Evolutionary conservation across 2,888 invertebrate species (phyloP).

Genomic region (Scaptomyza cyrtandrae): DNA sequence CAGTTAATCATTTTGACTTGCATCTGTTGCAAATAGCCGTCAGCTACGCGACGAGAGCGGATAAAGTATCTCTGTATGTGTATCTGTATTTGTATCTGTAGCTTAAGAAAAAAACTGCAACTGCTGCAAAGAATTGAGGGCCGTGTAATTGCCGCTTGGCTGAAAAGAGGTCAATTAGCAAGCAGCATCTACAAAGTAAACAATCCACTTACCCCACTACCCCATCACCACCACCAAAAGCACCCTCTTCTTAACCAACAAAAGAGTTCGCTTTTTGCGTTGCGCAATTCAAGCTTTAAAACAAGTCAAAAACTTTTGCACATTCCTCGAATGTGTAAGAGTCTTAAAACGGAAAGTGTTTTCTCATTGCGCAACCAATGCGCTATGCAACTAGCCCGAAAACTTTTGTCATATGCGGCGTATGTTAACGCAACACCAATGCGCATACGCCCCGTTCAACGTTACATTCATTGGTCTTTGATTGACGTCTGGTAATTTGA

Average conservation of each 20-base stretch:
- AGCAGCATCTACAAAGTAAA: slow-evolving; percentile 46
- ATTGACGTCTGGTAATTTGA: slow-evolving; percentile 21
- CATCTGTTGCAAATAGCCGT: slow-evolving; percentile 65
- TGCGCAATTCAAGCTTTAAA: slow-evolving; percentile 6
- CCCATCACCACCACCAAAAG: neutral
- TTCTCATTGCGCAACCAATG: slow-evolving; percentile 39
- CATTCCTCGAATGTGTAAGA: slow-evolving; percentile 34
- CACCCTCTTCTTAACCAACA: slow-evolving; percentile 8
- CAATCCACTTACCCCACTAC: neutral
- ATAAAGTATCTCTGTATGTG: slow-evolving; percentile 40
- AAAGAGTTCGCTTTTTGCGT: slow-evolving; percentile 48
- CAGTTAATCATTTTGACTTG: slow-evolving; percentile 73
- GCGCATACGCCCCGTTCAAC: slow-evolving; percentile 50
- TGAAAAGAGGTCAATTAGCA: slow-evolving; percentile 80
- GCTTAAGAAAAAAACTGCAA: slow-evolving; percentile 32
- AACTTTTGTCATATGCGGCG: slow-evolving; percentile 26
- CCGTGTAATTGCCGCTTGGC: slow-evolving; percentile 77
- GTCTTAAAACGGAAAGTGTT: slow-evolving; percentile 37
- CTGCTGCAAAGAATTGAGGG: slow-evolving; percentile 63
- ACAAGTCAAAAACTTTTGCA: slow-evolving; percentile 33
- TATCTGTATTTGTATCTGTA: slow-evolving; percentile 32
- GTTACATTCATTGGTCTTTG: neutral
- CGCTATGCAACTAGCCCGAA: slow-evolving; percentile 28
- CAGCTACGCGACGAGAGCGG: slow-evolving; percentile 31
- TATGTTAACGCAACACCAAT: slow-evolving; percentile 41